phyloP scores from a whole-genome alignment of 2,113 vertebrate genomes.

The Nettapus auritus region DNA sequence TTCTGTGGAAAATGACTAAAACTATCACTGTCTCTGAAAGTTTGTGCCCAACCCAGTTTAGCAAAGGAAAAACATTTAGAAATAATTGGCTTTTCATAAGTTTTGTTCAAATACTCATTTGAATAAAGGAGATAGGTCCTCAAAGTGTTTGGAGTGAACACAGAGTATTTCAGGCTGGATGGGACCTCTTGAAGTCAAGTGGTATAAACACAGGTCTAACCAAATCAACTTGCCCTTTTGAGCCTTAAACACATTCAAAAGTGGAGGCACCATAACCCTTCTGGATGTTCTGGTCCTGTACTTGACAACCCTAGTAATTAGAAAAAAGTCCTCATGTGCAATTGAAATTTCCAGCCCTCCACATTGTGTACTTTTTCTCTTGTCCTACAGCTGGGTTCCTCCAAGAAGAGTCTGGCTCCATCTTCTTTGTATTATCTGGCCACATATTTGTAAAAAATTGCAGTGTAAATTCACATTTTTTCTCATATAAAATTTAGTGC shows the following conservation, averaged over 20 bases:
- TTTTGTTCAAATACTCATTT: constrained; percentile 9
- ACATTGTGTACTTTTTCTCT: not conserved
- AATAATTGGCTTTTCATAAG: not conserved
- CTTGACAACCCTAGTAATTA: not conserved
- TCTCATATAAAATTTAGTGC: not conserved
- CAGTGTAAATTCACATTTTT: not conserved
- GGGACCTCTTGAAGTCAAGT: not conserved
- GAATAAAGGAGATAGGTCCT: not conserved
- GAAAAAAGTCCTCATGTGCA: not conserved
- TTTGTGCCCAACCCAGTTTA: not conserved
- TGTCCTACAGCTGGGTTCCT: not conserved
- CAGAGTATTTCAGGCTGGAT: not conserved
- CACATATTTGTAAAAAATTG: not conserved
- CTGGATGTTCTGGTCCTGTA: not conserved
- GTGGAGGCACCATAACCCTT: not conserved
- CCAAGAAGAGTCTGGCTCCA: not conserved
- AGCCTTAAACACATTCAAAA: not conserved
- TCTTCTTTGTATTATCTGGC: not conserved
- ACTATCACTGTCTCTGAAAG: not conserved
- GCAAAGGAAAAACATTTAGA: not conserved
- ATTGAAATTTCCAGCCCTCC: not conserved
- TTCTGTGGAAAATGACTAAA: not conserved
- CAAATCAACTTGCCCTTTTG: not conserved
- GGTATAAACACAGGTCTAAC: not conserved
- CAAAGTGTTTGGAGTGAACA: not conserved